Percentiles rank a stretch among this genome's conserved stretches.
phyloP scores from a whole-genome alignment of 2,113 vertebrate genomes.

The Salvelinus alpinus region DNA sequence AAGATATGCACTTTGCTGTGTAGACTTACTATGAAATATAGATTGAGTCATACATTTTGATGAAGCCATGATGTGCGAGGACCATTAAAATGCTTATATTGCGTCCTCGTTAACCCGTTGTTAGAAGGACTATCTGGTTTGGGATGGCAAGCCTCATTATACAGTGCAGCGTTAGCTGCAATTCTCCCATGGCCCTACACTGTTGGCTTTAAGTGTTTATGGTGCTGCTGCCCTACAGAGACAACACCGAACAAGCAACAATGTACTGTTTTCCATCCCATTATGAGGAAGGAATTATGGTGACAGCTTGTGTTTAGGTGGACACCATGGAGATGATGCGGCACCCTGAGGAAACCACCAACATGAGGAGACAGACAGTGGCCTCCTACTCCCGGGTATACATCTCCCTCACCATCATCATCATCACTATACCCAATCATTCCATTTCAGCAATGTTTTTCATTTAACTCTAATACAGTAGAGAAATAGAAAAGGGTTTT shows the following conservation, averaged over 20 bases:
- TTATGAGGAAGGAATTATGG: slow-evolving; percentile 42
- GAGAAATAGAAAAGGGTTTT: background rate
- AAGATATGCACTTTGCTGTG: slow-evolving; percentile 75
- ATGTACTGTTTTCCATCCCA: slow-evolving; percentile 51
- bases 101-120: slow-evolving; percentile 74
- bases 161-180: slow-evolving; percentile 47
- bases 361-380: slow-evolving; percentile 96
- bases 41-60: slow-evolving; percentile 80
- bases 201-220: slow-evolving; percentile 75
- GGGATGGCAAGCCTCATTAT: slow-evolving; percentile 66
- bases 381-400: slow-evolving; percentile 96
- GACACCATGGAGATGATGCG: slow-evolving; percentile 97
- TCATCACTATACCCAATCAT: background rate
- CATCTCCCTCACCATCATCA: slow-evolving; percentile 19
- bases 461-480: background rate
- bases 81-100: slow-evolving; percentile 76
- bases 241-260: slow-evolving; percentile 59
- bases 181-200: slow-evolving; percentile 62
- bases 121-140: slow-evolving; percentile 49
- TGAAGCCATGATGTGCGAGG: slow-evolving; percentile 71
- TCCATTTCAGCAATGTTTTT: background rate
- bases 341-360: slow-evolving; percentile 96
- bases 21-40: slow-evolving; percentile 78
- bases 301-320: slow-evolving; percentile 77
- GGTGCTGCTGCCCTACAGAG: slow-evolving; percentile 40